Percentiles rank a stretch among this genome's conserved stretches.
These are phyloP conservation scores for Caenorhabditis zanzibari DNA, from an alignment of 2,888 invertebrate species.

Conservation along the genomic window DNA sequence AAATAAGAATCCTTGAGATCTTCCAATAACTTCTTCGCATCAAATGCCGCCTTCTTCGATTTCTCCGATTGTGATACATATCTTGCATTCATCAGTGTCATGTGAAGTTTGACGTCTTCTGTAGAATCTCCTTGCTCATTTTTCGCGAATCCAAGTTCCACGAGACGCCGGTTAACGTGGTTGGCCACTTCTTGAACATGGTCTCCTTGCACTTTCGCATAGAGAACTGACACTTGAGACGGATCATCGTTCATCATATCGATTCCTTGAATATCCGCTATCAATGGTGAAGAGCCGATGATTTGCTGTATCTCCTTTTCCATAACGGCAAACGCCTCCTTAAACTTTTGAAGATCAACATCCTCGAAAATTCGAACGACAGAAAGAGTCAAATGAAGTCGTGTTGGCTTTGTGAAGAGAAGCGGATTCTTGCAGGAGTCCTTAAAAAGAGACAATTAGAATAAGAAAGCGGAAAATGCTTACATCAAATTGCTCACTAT, in stretches of 20 bases:
- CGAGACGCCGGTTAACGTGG: constrained; percentile 38
- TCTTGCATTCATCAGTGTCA: constrained; percentile 71
- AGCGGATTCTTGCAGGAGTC: constrained; percentile 54
- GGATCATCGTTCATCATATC: constrained; percentile 75
- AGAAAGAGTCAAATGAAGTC: constrained; percentile 69
- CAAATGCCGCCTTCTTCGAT: constrained; percentile 42
- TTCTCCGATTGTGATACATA: constrained; percentile 55
- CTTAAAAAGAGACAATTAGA: constrained; percentile 25
- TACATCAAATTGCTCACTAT: constrained; percentile 47
- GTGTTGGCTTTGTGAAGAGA: constrained; percentile 53
- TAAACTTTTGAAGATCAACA: constrained; percentile 37
- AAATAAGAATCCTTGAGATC: constrained; percentile 62
- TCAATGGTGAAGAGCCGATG: constrained; percentile 4
- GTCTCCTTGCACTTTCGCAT: constrained; percentile 65
- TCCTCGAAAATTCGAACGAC: constrained; percentile 61
- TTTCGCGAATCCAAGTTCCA: constrained; percentile 31
- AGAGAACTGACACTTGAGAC: constrained; percentile 61
- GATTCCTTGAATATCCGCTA: constrained; percentile 62
- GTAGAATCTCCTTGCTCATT: background rate
- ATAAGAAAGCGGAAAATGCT: background rate
- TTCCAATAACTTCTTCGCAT: constrained; percentile 58
- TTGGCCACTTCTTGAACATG: constrained; percentile 62
- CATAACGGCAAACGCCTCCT: constrained; percentile 23
- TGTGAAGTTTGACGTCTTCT: constrained; percentile 65
- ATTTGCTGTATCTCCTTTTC: constrained; percentile 55